These are phyloP conservation scores for Ormyrus pomaceus DNA, from an alignment of 2,888 invertebrate genomes.

Conservation along the genomic window DNA sequence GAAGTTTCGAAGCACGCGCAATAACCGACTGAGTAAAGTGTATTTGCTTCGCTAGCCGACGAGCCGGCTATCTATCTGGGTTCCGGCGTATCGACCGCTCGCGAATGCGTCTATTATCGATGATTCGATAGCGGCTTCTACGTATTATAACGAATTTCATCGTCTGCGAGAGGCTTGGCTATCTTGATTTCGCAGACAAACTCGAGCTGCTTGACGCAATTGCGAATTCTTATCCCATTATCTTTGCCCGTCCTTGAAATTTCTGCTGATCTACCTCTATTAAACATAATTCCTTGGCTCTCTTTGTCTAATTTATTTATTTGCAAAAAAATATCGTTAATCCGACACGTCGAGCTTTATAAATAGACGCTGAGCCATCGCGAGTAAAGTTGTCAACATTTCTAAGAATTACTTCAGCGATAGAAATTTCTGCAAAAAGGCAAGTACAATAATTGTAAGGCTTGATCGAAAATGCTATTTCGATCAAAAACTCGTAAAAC, in stretches of 20 bases:
- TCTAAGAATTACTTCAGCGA: too few species aligned
- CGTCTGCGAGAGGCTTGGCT: not conserved
- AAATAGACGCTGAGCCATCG: too few species aligned
- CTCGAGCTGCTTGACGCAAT: conserved; percentile 15
- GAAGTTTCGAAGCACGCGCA: conserved; percentile 17
- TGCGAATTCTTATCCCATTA: not conserved
- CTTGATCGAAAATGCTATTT: too few species aligned
- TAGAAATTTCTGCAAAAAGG: too few species aligned
- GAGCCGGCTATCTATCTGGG: conserved; percentile 46
- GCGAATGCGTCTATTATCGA: conserved; percentile 22
- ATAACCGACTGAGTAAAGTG: conserved; percentile 31
- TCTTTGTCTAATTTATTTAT: not conserved
- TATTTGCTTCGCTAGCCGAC: not conserved
- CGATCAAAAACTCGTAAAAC: too few species aligned
- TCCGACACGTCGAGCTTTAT: too few species aligned
- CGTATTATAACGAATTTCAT: not conserved
- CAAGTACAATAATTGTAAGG: too few species aligned
- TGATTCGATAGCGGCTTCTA: conserved; percentile 26
- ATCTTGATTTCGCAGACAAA: conserved; percentile 41
- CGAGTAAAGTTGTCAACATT: too few species aligned
- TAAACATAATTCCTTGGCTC: too few species aligned
- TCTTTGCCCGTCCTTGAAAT: too few species aligned
- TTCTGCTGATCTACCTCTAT: too few species aligned
- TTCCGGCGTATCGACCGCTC: not conserved
- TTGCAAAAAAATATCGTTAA: not conserved